Percentiles rank a stretch among this genome's conserved stretches.
These are phyloP conservation scores for Caranx ignobilis DNA, from an alignment of 2,113 vertebrate genomes.

Conservation along the genomic window DNA sequence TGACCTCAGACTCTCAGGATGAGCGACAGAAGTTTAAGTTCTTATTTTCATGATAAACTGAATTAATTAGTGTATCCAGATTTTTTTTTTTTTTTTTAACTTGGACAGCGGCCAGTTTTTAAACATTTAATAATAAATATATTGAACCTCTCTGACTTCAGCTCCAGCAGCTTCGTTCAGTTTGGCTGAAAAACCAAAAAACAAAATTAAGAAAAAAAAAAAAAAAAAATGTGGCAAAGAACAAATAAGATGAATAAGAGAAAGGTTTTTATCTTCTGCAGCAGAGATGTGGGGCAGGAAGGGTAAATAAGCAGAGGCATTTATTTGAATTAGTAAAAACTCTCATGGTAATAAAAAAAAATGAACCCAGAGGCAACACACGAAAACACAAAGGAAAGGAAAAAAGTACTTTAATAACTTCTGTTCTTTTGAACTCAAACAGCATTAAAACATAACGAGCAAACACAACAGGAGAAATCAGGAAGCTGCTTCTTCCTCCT, in stretches of 20 bases:
- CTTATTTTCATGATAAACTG: background rate
- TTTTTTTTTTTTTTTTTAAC: background rate
- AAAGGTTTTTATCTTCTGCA: background rate
- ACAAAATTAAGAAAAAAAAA: too few relatives aligned
- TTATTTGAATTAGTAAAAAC: too few relatives aligned
- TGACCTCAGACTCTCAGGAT: conserved; percentile 16
- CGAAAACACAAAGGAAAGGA: too few relatives aligned
- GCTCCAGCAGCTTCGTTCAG: background rate
- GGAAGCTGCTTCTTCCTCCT: too few relatives aligned
- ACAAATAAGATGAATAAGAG: too few relatives aligned
- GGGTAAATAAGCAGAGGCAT: background rate
- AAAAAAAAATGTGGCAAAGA: background rate
- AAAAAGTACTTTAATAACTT: too few relatives aligned
- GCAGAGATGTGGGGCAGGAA: background rate
- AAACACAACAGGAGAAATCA: too few relatives aligned
- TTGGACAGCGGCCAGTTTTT: background rate
- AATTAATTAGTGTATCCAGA: background rate
- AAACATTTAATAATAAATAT: background rate
- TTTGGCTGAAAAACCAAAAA: background rate
- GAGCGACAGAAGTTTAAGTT: conserved; percentile 24
- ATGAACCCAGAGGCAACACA: too few relatives aligned
- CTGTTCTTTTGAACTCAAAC: too few relatives aligned
- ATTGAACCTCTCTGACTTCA: conserved; percentile 1
- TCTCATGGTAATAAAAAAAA: too few relatives aligned
- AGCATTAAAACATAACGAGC: too few relatives aligned